Base-by-base conservation (phyloP, 1,140 invertebrate species). In the Sminthurides bifidus region DNA sequence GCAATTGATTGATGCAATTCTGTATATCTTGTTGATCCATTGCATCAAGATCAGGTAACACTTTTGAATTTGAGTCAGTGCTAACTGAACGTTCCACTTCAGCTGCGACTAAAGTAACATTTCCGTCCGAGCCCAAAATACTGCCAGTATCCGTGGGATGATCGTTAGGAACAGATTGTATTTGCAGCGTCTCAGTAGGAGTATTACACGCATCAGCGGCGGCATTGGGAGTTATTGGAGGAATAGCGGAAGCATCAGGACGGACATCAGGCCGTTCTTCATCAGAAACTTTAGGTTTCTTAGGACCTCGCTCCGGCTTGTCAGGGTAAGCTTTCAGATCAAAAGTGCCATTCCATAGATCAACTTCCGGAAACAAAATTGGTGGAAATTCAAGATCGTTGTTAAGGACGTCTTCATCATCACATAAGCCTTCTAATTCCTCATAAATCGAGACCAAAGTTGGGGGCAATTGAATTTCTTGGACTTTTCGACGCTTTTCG, bases 1-100 rank as follows among this genome's bases (percentile, higher is more conserved):
- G 58, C 21, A 60, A 38, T 40, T 60, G 27, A 19, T 55, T 51
- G 10, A 60, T 60, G 23, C 48, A 55, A 10, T 51, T 52, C 23
- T 43, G 53, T 12, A 60, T 46, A 29, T 43, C 29, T 15, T 37
- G 15, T 17, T 60, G 52, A 46, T 60, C 58, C 12, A 19, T 10
- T 15, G 8, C 17, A 21, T 12, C 8, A 21, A 15, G 8, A 8
- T 12, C 41, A 12, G 19, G 26, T 27, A 21, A 5, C 5, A 48
- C 17, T 10, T 6, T 21, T 8, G 45, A 27, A 24, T 48, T 24
- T 48, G 12, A 8, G 8, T 14, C 8, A 48, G 12, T 27, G 12
- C 8, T 10, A 14, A 5, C 12, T 48, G 24, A 12, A 10, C 21
- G 23, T 23, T 24, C 45, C 23, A 23, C 8, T 4, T 48, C 24